Evolutionary conservation across 2,888 invertebrate genomes (phyloP).

Genomic region (Fragum sueziense): DNA sequence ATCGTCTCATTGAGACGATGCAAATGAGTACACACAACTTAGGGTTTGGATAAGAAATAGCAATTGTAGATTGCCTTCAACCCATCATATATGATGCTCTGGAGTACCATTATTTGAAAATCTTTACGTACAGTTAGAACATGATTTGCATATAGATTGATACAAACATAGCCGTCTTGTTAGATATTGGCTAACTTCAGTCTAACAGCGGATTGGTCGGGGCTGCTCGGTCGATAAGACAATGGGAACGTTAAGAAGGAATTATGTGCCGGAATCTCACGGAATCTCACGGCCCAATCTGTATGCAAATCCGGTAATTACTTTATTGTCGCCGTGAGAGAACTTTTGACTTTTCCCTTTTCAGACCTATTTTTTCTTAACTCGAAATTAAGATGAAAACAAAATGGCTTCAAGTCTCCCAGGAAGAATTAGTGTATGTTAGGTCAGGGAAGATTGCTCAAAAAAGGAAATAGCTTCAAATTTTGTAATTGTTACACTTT

Average conservation of each 20-base stretch:
- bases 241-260: slow-evolving; percentile 27
- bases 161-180: background rate
- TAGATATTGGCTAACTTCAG: slow-evolving; percentile 32
- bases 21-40: too few species aligned
- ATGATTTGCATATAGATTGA: slow-evolving; percentile 45
- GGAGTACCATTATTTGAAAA: slow-evolving; percentile 13
- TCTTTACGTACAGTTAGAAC: slow-evolving; percentile 7
- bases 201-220: slow-evolving; percentile 27
- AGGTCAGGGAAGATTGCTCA: too few species aligned
- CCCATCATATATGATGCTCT: background rate
- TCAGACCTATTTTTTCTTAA: slow-evolving; percentile 8
- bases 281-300: slow-evolving; percentile 32
- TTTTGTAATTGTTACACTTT: too few species aligned
- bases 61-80: background rate
- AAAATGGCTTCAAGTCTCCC: too few species aligned
- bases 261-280: slow-evolving; percentile 15
- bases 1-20: too few species aligned
- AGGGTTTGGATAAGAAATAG: too few species aligned
- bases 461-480: too few species aligned
- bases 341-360: slow-evolving; percentile 3
- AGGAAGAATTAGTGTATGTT: too few species aligned
- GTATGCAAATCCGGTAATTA: slow-evolving; percentile 57
- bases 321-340: slow-evolving; percentile 26
- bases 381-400: background rate
- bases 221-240: slow-evolving; percentile 33